Evolutionary conservation across 2,113 vertebrate genomes (phyloP).

Genomic region (Tragelaphus strepsiceros): DNA sequence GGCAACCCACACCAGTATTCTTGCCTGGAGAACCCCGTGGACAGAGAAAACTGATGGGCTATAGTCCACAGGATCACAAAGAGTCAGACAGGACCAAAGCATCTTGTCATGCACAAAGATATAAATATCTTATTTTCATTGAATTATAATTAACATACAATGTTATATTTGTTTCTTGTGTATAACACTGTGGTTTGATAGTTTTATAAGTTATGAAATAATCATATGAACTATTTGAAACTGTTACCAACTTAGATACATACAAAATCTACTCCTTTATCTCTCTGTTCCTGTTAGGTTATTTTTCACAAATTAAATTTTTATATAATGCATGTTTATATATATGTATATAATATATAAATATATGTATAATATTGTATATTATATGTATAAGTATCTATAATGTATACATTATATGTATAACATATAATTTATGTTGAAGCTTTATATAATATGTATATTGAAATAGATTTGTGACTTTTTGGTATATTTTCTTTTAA

Average conservation of each 20-base stretch:
- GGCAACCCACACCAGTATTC: neutral
- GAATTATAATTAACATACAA: neutral
- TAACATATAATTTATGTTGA: neutral
- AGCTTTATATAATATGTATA: neutral
- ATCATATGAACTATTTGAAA: neutral
- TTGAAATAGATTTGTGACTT: neutral
- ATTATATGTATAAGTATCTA: neutral
- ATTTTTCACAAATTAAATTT: neutral
- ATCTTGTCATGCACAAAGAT: neutral
- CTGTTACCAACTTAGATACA: neutral
- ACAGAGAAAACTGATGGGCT: neutral
- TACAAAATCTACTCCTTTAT: neutral
- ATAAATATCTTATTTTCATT: neutral
- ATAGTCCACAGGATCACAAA: neutral
- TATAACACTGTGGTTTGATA: neutral
- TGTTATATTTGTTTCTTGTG: neutral
- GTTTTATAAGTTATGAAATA: neutral
- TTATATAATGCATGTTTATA: neutral
- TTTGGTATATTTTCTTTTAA: neutral
- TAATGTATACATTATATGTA: neutral
- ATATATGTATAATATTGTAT: neutral
- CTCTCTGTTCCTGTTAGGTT: neutral
- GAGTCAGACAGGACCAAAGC: neutral
- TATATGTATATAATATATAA: neutral
- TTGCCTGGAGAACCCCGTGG: neutral